These are phyloP conservation scores for Pseudachorutes palmiensis DNA, from an alignment of 1,140 invertebrate species.

Conservation along the genomic window DNA sequence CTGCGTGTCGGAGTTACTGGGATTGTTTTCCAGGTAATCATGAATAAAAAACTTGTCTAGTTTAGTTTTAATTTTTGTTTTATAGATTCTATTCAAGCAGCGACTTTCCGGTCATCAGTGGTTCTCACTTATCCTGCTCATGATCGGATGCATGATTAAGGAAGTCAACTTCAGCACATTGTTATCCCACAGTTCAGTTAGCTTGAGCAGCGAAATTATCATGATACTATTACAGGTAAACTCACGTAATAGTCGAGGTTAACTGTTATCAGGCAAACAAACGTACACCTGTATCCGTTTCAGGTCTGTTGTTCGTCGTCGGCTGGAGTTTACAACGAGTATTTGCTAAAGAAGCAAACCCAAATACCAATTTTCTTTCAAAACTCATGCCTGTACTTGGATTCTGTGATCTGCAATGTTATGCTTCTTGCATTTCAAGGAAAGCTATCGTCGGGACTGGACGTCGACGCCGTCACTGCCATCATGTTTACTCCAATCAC, in stretches of 20 bases:
- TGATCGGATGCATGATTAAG: constrained; percentile 84
- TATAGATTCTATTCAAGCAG: constrained; percentile 74
- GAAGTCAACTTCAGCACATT: constrained; percentile 58
- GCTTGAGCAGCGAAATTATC: constrained; percentile 41
- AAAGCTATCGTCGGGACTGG: constrained; percentile 53
- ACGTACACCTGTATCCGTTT: too few species aligned
- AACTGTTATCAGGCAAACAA: too few species aligned
- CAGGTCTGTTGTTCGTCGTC: constrained; percentile 87
- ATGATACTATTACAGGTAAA: constrained; percentile 58
- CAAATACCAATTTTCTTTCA: constrained; percentile 80
- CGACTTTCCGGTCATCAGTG: constrained; percentile 74
- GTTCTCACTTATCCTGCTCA: constrained; percentile 77
- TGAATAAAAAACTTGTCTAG: not conserved
- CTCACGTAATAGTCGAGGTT: too few species aligned
- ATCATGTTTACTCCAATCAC: constrained; percentile 53
- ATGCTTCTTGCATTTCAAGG: constrained; percentile 58
- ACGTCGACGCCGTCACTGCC: constrained; percentile 48
- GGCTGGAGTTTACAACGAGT: constrained; percentile 94
- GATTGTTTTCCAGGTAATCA: constrained; percentile 76
- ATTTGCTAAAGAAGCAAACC: constrained; percentile 70
- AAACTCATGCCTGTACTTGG: constrained; percentile 92
- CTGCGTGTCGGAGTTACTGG: constrained; percentile 86
- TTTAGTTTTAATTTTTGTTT: not conserved
- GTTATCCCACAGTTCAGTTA: not conserved
- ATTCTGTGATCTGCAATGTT: constrained; percentile 84